phyloP scores from a whole-genome alignment of 2,888 invertebrate genomes.

The Amiota minor region DNA sequence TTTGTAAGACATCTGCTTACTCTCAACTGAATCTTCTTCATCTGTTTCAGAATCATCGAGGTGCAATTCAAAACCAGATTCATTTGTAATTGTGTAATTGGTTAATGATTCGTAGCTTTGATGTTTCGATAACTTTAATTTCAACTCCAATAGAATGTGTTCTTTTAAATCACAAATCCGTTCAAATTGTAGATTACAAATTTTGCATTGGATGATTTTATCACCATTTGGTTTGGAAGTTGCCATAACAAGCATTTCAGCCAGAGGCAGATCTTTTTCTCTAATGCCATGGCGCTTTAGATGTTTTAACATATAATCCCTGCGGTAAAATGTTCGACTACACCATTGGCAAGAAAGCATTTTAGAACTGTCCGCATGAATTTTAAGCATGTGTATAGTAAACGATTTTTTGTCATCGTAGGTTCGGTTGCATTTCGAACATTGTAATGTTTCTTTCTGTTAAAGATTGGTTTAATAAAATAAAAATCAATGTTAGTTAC shows the following conservation, averaged over 20 bases:
- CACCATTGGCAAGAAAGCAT: constrained; percentile 68
- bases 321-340: constrained; percentile 65
- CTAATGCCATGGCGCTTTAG: constrained; percentile 61
- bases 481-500: not conserved
- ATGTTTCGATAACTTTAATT: constrained; percentile 50
- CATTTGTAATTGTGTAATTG: constrained; percentile 70
- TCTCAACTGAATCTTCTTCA: constrained; percentile 49
- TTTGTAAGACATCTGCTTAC: constrained; percentile 46
- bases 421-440: constrained; percentile 58
- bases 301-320: constrained; percentile 64
- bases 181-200: constrained; percentile 60
- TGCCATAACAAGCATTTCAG: constrained; percentile 60
- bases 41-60: constrained; percentile 73
- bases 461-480: not conserved
- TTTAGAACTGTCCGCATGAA: constrained; percentile 56
- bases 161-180: constrained; percentile 56
- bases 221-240: constrained; percentile 62
- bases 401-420: constrained; percentile 65
- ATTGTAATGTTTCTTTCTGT: constrained; percentile 31
- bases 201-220: constrained; percentile 63
- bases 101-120: constrained; percentile 53
- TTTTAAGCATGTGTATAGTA: constrained; percentile 59
- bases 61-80: constrained; percentile 69
- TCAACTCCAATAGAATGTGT: constrained; percentile 61
- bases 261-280: constrained; percentile 54